Conservation (phyloP, 92 coral and sea anemone species). For the Zoanthus sansibaricus region DNA sequence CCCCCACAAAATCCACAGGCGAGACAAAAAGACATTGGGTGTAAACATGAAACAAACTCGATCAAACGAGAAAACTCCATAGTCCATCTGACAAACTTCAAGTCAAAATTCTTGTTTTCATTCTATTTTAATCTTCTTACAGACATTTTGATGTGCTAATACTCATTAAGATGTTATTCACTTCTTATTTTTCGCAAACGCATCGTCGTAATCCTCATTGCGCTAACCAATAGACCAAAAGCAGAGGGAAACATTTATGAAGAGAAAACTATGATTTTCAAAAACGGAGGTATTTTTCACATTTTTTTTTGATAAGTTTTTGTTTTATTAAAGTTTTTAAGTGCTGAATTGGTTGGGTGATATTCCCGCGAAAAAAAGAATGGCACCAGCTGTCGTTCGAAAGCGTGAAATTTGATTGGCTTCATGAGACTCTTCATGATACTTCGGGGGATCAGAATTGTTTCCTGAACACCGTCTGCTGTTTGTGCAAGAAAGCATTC, state of each 20-base stretch:
- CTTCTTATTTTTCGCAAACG: background rate
- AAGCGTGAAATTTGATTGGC: conserved; percentile 71
- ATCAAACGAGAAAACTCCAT: background rate
- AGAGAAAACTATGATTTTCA: background rate
- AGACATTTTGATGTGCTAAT: conserved; percentile 69
- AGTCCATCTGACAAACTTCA: background rate
- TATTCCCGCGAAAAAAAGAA: conserved; percentile 89
- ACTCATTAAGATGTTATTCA: conserved; percentile 58
- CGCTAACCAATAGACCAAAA: background rate
- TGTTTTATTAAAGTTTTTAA: conserved; percentile 39
- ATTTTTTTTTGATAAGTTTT: background rate
- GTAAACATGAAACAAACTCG: background rate
- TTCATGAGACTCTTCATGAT: conserved; percentile 59
- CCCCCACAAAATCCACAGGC: conserved; percentile 55
- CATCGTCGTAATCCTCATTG: background rate
- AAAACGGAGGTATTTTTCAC: background rate
- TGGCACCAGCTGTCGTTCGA: conserved; percentile 70
- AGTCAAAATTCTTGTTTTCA: background rate
- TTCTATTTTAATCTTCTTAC: background rate
- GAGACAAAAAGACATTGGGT: conserved; percentile 24
- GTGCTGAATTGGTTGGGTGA: conserved; percentile 70
- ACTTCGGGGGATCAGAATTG: conserved; percentile 35
- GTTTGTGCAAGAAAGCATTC: conserved; percentile 37
- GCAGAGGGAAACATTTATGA: no score
- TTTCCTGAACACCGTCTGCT: conserved; percentile 47